Conservation (phyloP, 2,888 invertebrate species). For the Ectropis crepuscularia region DNA sequence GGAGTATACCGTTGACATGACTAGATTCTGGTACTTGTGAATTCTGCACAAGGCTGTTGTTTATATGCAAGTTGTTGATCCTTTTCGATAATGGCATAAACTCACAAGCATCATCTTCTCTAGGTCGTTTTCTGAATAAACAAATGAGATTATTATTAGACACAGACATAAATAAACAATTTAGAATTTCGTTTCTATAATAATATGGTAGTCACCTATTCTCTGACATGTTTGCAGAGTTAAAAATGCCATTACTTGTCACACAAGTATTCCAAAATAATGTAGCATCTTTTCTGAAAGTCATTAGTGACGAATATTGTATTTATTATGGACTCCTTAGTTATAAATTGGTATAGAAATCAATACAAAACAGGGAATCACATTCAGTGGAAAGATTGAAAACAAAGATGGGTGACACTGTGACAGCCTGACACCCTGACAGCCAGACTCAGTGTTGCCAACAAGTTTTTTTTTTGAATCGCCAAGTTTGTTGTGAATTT, state of each 20-base stretch:
- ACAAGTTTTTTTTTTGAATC: too few relatives aligned
- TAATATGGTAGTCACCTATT: constrained; percentile 65
- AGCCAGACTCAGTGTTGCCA: too few relatives aligned
- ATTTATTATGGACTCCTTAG: background rate
- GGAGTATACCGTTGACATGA: constrained; percentile 62
- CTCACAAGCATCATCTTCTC: constrained; percentile 91
- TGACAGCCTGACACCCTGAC: too few relatives aligned
- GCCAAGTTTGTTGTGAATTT: too few relatives aligned
- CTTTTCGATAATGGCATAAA: constrained; percentile 95
- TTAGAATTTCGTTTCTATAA: background rate
- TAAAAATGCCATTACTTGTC: constrained; percentile 68
- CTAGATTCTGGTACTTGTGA: constrained; percentile 62
- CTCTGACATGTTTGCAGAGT: constrained; percentile 74
- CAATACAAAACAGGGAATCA: background rate
- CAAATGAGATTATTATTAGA: constrained; percentile 13
- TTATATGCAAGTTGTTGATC: constrained; percentile 95
- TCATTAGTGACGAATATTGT: constrained; percentile 52
- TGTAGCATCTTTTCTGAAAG: constrained; percentile 63
- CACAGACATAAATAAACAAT: background rate
- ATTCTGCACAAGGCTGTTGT: constrained; percentile 74
- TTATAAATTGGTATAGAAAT: background rate
- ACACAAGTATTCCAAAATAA: constrained; percentile 62
- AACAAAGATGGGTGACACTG: constrained; percentile 19
- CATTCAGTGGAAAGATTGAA: background rate
- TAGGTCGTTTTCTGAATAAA: constrained; percentile 88